Conservation (phyloP, 2,888 invertebrate species). For the Melanostoma scalare region DNA sequence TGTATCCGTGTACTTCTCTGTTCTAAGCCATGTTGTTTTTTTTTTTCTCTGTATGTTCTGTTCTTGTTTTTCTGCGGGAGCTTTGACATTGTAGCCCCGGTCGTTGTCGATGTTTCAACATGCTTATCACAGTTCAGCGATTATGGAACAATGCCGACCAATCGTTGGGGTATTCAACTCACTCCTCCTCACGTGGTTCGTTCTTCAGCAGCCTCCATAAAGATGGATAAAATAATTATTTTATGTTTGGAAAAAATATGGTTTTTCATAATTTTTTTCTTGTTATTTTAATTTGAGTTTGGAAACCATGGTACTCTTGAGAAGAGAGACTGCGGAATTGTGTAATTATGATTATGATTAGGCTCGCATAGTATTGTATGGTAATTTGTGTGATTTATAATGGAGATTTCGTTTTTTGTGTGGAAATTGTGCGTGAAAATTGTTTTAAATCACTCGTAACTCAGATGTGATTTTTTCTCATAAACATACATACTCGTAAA, state of each 20-base stretch:
- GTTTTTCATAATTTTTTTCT: neutral
- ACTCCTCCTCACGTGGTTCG: constrained; percentile 10
- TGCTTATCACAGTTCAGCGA: constrained; percentile 67
- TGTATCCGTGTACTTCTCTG: neutral
- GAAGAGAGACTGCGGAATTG: constrained; percentile 29
- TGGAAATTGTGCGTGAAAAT: constrained; percentile 46
- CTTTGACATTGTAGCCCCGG: constrained; percentile 40
- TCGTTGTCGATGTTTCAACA: constrained; percentile 9
- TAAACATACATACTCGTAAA: neutral
- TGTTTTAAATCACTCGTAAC: constrained; percentile 2
- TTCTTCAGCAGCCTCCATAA: constrained; percentile 1
- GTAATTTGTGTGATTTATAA: constrained; percentile 39
- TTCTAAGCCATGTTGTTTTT: constrained; percentile 20
- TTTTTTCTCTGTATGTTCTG: neutral
- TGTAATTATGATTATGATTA: constrained; percentile 35
- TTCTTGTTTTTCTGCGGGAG: neutral
- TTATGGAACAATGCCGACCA: constrained; percentile 63
- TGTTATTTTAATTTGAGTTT: neutral
- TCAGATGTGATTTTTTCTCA: constrained; percentile 13
- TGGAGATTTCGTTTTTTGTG: constrained; percentile 19
- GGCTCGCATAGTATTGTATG: constrained; percentile 22
- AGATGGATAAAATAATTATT: constrained; percentile 27
- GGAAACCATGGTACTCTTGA: constrained; percentile 1
- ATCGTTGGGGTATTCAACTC: constrained; percentile 59
- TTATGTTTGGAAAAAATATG: constrained; percentile 18